Evolutionary conservation across 1,140 invertebrate species (phyloP).

Genomic region (Drosophila pachea): DNA sequence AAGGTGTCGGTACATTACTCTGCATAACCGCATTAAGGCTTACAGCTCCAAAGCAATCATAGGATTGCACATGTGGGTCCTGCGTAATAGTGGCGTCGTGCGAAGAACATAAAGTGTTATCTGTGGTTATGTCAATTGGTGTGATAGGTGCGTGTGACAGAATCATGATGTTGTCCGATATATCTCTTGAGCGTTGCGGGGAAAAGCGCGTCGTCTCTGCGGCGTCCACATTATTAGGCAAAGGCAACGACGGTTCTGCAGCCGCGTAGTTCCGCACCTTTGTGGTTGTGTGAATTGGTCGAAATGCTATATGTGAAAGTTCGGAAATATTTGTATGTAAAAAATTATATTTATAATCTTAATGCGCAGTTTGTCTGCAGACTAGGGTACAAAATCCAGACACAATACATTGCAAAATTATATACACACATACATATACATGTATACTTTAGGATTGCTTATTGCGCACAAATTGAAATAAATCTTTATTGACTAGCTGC

Average conservation of each 20-base stretch:
- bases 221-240: slow-evolving; percentile 81
- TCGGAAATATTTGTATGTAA: slow-evolving; percentile 12
- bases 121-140: slow-evolving; percentile 61
- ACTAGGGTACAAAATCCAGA: slow-evolving; percentile 33
- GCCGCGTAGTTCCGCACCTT: slow-evolving; percentile 43
- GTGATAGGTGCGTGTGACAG: slow-evolving; percentile 74
- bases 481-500: slow-evolving; percentile 29
- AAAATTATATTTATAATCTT: slow-evolving; percentile 5
- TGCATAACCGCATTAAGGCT: slow-evolving; percentile 86
- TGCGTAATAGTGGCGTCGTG: slow-evolving; percentile 22
- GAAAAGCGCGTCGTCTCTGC: slow-evolving; percentile 84
- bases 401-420: neutral
- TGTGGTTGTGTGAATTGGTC: slow-evolving; percentile 39
- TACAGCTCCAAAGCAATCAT: slow-evolving; percentile 84
- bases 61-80: slow-evolving; percentile 83
- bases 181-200: slow-evolving; percentile 82
- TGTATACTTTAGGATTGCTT: slow-evolving; percentile 7
- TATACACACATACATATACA: slow-evolving; percentile 7
- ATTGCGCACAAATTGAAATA: slow-evolving; percentile 36
- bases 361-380: slow-evolving; percentile 44
- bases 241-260: slow-evolving; percentile 65
- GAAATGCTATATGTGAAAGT: slow-evolving; percentile 33
- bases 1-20: slow-evolving; percentile 86
- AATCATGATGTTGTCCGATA: slow-evolving; percentile 81
- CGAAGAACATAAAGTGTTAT: slow-evolving; percentile 37